phyloP scores from a whole-genome alignment of 2,888 invertebrate species.

The Lottia scabra region DNA sequence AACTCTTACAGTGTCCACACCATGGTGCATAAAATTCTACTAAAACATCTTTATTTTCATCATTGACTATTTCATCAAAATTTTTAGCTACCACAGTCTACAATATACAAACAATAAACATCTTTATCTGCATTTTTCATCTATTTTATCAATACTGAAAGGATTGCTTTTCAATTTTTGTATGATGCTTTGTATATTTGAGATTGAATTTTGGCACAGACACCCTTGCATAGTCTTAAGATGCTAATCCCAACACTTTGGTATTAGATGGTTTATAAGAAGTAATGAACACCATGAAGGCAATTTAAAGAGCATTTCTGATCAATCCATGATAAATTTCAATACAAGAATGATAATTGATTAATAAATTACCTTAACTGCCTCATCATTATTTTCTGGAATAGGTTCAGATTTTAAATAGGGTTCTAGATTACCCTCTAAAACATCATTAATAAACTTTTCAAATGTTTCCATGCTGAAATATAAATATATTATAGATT shows the following conservation, averaged over 20 bases:
- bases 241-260: too few species aligned
- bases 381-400: constrained; percentile 83
- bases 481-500: constrained; percentile 13
- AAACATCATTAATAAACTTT: constrained; percentile 85
- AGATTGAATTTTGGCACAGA: too few species aligned
- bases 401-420: constrained; percentile 95
- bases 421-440: constrained; percentile 86
- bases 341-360: neutral
- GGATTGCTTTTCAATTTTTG: too few species aligned
- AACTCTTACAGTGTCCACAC: constrained; percentile 96
- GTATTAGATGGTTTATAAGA: too few species aligned
- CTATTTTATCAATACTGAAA: too few species aligned
- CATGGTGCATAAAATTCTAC: constrained; percentile 99
- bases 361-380: constrained; percentile 63
- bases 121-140: neutral
- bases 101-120: constrained; percentile 27
- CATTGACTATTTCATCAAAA: constrained; percentile 92
- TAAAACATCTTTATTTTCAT: constrained; percentile 91
- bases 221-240: too few species aligned
- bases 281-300: too few species aligned
- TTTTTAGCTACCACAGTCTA: constrained; percentile 94
- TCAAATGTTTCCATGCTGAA: constrained; percentile 85
- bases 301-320: too few species aligned
- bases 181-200: too few species aligned
- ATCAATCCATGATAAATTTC: too few species aligned